Base-by-base conservation (phyloP, 2,888 invertebrate genomes). In the Platypus cylindrus region DNA sequence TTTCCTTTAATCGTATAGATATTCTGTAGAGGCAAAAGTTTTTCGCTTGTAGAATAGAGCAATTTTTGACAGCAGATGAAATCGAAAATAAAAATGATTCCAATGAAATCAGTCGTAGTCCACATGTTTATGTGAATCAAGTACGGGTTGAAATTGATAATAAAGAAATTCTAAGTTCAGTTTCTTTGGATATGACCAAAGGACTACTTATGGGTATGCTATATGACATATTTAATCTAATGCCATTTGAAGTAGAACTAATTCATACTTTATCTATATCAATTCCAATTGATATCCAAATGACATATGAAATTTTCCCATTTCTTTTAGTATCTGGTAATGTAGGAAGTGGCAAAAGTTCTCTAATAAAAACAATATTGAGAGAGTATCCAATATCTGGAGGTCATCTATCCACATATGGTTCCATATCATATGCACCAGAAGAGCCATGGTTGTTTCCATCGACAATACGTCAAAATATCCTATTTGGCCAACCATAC, bases 301-400 rank as follows among this genome's bases (percentile, higher is more conserved):
- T n/a, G n/a, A n/a, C n/a, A n/a, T n/a, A n/a, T n/a, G n/a, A n/a
- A n/a, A 5, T 20, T 25, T 25, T 5, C 12, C 5, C 12, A 25
- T 11, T 9, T 13, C 14, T 16, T 30, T 14, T 16, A 25, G 54
- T 79, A 13, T 67, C 76, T 24, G 78, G 79, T 8, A 64, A 69
- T 2, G 72, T 78, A 7, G 56, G 55, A 1, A 49, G 53, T 34
- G 56, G 56, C 8, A 56, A 56, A 38, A 51, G 48, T 11, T 45
- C 49, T 3, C 32, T 56, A 9, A 37, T 56, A n/a, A 53, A 54
- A 43, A 43, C 48, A 5, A 49, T 56, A 7, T 34, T 55, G 11
- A 44, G 45, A n/a, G 56, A 56, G 20, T 52, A 47, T 17, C 34
- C 44, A 3, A 18, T 45, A 9, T 34, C 36, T 5, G 36, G 39